phyloP scores from a whole-genome alignment of 2,797 vertebrate genomes.

The Bufotes viridis region DNA sequence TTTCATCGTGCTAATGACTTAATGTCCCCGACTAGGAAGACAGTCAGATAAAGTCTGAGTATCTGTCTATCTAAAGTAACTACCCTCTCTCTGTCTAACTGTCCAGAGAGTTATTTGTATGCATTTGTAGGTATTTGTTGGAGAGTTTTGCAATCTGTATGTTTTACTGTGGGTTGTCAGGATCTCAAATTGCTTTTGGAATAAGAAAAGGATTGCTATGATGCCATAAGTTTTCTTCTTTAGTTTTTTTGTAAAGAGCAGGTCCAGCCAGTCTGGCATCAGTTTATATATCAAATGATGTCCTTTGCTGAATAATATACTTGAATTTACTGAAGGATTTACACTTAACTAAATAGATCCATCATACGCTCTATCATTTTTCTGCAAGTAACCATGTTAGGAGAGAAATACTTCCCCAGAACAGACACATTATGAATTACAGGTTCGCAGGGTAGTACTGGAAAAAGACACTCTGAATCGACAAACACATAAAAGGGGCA shows the following conservation, averaged over 20 bases:
- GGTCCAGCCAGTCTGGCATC: not conserved
- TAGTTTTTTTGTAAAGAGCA: not conserved
- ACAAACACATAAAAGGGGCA: constrained; percentile 2
- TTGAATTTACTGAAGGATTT: constrained; percentile 18
- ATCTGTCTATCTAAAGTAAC: no score
- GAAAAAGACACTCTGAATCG: not conserved
- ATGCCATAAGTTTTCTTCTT: not conserved
- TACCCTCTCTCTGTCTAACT: no score
- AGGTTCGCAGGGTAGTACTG: not conserved
- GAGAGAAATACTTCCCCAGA: not conserved
- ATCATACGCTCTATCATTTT: not conserved
- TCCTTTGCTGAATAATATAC: not conserved
- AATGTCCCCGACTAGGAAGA: no score
- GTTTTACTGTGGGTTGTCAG: not conserved
- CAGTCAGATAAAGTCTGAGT: no score
- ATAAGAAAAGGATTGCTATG: not conserved
- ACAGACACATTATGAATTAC: not conserved
- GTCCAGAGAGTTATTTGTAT: no score
- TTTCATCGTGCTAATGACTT: no score
- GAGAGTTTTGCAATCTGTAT: not conserved
- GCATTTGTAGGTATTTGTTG: not conserved
- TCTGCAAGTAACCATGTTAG: constrained; percentile 19
- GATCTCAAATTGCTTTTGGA: not conserved
- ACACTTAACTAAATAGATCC: constrained; percentile 22
- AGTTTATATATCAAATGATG: constrained; percentile 8